A percentile compares a stretch with the other conserved stretches of the same genome.
Conservation (phyloP, 2,797 vertebrate species). For the Clarias laeviceps region DNA sequence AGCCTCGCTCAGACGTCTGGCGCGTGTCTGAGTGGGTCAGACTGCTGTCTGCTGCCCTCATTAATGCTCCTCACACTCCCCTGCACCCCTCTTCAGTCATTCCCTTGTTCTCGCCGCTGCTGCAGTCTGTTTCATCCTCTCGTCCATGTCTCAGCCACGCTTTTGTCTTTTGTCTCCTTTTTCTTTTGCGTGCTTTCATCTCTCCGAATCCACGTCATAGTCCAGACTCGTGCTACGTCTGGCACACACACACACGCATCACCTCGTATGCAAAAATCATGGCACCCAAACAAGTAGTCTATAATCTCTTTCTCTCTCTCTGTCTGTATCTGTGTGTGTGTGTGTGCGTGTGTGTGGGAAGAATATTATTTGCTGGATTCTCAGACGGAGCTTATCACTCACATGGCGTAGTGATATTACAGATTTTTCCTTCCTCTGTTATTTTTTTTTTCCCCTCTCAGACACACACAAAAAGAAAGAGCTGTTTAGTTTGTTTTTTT, state of each 20-base stretch:
- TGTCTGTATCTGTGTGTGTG: background rate
- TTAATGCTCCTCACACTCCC: slow-evolving; percentile 48
- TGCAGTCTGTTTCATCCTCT: slow-evolving; percentile 13
- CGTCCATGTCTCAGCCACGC: slow-evolving; percentile 2
- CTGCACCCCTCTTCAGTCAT: slow-evolving; percentile 47
- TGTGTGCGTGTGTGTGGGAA: background rate
- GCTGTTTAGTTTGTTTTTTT: background rate
- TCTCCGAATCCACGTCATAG: background rate
- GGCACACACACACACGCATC: background rate
- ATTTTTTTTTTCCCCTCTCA: background rate
- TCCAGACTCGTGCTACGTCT: slow-evolving; percentile 2
- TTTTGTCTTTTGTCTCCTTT: background rate
- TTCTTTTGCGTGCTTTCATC: slow-evolving; percentile 12
- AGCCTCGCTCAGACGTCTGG: slow-evolving; percentile 52
- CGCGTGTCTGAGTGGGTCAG: slow-evolving; percentile 56
- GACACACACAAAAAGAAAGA: background rate
- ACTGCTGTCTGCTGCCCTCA: slow-evolving; percentile 56
- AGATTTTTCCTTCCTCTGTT: slow-evolving; percentile 2
- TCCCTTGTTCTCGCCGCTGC: slow-evolving; percentile 23
- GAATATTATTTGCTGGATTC: slow-evolving; percentile 32
- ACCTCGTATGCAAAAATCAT: background rate
- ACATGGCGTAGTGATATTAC: slow-evolving; percentile 34
- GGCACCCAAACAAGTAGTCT: background rate
- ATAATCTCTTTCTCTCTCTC: background rate
- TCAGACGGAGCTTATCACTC: slow-evolving; percentile 28